These are phyloP conservation scores for Bombylius major DNA, from an alignment of 2,888 invertebrate genomes.

Conservation along the genomic window DNA sequence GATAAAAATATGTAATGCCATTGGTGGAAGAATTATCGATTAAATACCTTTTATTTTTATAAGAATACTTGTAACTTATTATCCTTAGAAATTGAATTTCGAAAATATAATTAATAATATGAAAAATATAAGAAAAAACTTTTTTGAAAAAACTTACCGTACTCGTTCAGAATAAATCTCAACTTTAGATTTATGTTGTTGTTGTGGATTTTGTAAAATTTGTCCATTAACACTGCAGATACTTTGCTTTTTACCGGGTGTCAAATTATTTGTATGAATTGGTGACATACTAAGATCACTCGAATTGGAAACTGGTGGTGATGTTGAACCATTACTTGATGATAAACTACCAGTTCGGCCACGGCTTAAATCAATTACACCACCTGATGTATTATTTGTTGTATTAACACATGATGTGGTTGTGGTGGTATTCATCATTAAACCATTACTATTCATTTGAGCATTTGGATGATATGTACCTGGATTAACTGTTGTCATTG, in stretches of 20 bases:
- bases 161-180: conserved; percentile 68
- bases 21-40: too few species aligned
- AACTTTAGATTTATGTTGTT: conserved; percentile 59
- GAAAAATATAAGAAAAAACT: too few species aligned
- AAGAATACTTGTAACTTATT: too few species aligned
- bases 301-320: conserved; percentile 62
- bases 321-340: conserved; percentile 65
- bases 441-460: conserved; percentile 18
- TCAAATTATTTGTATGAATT: conserved; percentile 40
- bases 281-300: conserved; percentile 65
- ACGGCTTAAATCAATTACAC: conserved; percentile 38
- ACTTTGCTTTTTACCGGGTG: conserved; percentile 3
- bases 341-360: conserved; percentile 64
- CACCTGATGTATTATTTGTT: too few species aligned
- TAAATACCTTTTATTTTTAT: too few species aligned
- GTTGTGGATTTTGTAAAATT: conserved; percentile 30
- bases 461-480: conserved; percentile 28
- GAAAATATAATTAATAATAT: too few species aligned
- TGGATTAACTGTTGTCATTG: conserved; percentile 41
- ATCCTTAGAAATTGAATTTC: too few species aligned
- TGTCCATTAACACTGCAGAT: conserved; percentile 10
- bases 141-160: conserved; percentile 47
- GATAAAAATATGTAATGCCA: too few species aligned
- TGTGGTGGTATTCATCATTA: conserved; percentile 8
- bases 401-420: not conserved